Conservation (phyloP, 2,888 invertebrate species). For the Autographa pulchrina region DNA sequence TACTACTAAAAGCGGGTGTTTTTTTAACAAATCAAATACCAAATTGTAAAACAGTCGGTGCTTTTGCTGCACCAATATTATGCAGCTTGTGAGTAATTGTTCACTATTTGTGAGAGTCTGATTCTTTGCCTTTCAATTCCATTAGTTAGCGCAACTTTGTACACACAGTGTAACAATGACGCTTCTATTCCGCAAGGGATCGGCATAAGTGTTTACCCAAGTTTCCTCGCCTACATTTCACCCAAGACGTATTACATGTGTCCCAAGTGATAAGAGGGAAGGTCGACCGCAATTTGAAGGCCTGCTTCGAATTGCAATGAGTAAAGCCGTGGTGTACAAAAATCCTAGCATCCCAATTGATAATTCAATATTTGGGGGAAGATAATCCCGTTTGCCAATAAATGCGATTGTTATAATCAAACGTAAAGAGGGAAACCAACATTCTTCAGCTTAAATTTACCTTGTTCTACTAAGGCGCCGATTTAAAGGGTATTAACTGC, state of each 20-base stretch:
- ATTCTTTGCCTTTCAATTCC: background rate
- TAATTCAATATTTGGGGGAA: background rate
- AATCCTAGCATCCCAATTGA: background rate
- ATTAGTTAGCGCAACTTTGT: background rate
- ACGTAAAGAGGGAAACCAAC: background rate
- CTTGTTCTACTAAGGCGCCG: background rate
- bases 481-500: constrained; percentile 11
- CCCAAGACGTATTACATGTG: constrained; percentile 4
- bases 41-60: background rate
- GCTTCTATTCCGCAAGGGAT: constrained; percentile 4
- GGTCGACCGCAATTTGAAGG: background rate
- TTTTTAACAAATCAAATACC: background rate
- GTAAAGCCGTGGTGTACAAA: background rate
- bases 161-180: background rate
- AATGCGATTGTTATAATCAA: background rate
- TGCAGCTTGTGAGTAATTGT: background rate
- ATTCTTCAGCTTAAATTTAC: constrained; percentile 11
- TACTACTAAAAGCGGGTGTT: background rate
- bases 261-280: constrained; percentile 1
- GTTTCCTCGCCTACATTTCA: constrained; percentile 1
- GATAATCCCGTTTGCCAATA: background rate
- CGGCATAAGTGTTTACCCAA: constrained; percentile 4
- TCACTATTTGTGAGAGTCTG: background rate
- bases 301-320: constrained; percentile 1
- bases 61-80: background rate